Base-by-base conservation (phyloP, 2,888 invertebrate species). In the Xestia xanthographa region DNA sequence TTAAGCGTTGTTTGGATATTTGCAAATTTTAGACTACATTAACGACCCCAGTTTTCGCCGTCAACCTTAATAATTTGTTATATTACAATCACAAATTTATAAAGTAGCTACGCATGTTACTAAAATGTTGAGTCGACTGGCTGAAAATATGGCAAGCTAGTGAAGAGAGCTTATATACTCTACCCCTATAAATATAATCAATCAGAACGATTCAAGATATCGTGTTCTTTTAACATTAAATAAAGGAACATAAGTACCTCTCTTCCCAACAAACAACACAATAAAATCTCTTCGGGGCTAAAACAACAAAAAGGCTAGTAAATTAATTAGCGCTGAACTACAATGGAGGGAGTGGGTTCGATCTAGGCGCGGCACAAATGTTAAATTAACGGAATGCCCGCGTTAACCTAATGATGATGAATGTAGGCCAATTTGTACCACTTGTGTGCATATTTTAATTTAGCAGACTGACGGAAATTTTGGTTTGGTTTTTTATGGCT, bases 371-470 rank as follows among this genome's bases (percentile, higher is more conserved):
- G 87, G 81, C 79, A 77, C 70, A 83, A 85, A 86, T 84, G 81
- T 88, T 88, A 85, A 88, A 85, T 87, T 84, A 81, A 81, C 72
- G 87, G 84, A 84, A 88, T 88, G 86, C 75, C 72, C 83, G 80
- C 74, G 71, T 60, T 80, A 86, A 66, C 66, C 62, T 79, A 74
- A 83, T 77, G 75, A 79, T 87, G 80, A 84, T 72, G 81, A 78
- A 87, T 86, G 68, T 85, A 77, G 86, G 79, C 77, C 83, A 88
- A 88, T 86, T 83, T 76, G 58, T 85, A 53, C 67, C 80, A 87
- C 84, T 87, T 79, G 82, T 83, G 77, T 84, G 84, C 79, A 87
- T 88, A 86, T 87, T 84, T 84, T 82, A 83, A 88, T 84, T 84
- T 79, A 75, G 56, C 77, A 12, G 60, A 45, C 75, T 73, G 75